Base-by-base conservation (phyloP, 2,888 invertebrate genomes). In the Cheilosia scutellata region DNA sequence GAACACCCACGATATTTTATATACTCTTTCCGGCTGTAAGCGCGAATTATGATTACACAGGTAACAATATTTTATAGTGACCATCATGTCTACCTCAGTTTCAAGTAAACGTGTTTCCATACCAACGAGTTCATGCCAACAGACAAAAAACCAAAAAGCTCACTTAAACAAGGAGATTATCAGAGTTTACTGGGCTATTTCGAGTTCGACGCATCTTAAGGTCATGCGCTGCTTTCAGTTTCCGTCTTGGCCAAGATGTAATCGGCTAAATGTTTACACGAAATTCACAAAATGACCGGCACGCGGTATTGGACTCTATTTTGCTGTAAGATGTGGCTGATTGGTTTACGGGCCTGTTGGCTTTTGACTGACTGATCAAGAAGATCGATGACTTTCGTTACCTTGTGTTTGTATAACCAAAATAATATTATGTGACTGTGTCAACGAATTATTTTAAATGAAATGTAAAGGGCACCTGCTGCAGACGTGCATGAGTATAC, bases 241-340 rank as follows among this genome's bases (percentile, higher is more conserved):
- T 47, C 7, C 47, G 47, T 47, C 47, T 47, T 7, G 47, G 47
- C 47, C 47, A 20, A 47, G 47, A 37, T 37, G 37, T 37, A 37
- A 37, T 37, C 37, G 37, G 37, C 7, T 47, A 7, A 47, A 47
- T 47, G 47, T 20, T 47, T 47, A 16, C 47, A 47, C 9, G 20
- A 47, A 47, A 20, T 47, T 47, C 20, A 16, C 37, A 37, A 37
- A 11, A 37, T 11, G 37, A 7, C 7, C 6, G n/a, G 20, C 20
- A 20, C 20, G 20, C 20, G 20, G 16, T 20, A 2, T 47, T 47
- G 20, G 7, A 16, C 11, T 40, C 11, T 11, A 11, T 20, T 9
- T 47, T 47, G 16, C 16, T 44, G 44, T 1, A 44, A 42, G 16
- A 44, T 16, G 16, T 20, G 16, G 3, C 7, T 47, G 20, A 16